Evolutionary conservation across 2,113 vertebrate species (phyloP).

Genomic region (Ceyx melanurus): DNA sequence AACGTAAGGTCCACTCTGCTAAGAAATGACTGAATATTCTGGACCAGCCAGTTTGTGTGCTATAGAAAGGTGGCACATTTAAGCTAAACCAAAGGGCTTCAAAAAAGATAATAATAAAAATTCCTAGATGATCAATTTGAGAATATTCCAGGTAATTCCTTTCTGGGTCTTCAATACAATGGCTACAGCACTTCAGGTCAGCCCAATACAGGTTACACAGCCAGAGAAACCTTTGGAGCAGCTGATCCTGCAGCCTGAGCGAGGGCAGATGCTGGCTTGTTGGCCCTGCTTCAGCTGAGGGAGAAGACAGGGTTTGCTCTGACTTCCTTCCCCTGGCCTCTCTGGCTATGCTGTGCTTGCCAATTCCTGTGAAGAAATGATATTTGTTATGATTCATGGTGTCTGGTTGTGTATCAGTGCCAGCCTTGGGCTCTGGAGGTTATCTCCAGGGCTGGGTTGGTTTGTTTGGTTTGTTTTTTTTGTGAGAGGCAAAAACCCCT

Average conservation of each 20-base stretch:
- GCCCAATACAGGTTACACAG: not conserved
- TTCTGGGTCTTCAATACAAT: not conserved
- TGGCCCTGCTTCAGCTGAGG: not conserved
- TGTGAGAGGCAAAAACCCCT: not conserved
- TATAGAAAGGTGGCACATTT: slow-evolving; percentile 20
- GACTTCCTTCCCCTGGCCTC: not conserved
- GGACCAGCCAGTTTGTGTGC: slow-evolving; percentile 15
- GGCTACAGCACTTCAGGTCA: not conserved
- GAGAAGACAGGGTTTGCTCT: not conserved
- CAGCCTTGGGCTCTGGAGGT: not conserved
- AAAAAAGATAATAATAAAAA: not conserved
- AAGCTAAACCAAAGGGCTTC: not conserved
- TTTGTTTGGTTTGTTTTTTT: not conserved
- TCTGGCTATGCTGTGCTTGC: not conserved
- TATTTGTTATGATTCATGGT: not conserved
- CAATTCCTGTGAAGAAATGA: not conserved
- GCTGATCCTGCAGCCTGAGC: not conserved
- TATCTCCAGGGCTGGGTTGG: not conserved
- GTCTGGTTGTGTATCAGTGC: not conserved
- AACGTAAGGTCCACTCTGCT: not conserved
- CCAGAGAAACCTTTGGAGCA: not conserved
- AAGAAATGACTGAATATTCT: slow-evolving; percentile 6
- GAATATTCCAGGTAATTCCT: not conserved
- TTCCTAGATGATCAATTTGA: not conserved
- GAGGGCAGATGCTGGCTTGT: accelerated